phyloP scores from a whole-genome alignment of 2,888 invertebrate genomes.

The Mesoligia furuncula region DNA sequence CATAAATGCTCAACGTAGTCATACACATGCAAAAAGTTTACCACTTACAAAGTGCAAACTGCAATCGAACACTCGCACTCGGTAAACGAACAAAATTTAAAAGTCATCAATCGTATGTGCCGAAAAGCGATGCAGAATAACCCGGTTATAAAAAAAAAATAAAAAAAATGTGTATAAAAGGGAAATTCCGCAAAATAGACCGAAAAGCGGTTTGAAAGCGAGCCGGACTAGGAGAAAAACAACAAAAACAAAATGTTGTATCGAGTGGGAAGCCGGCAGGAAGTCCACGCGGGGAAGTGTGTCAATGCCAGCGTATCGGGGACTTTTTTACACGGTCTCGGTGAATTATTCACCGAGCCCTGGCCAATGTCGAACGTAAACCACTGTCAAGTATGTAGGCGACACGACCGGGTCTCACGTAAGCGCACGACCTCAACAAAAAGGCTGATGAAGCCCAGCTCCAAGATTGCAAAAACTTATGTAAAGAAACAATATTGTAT shows the following conservation, averaged over 20 bases:
- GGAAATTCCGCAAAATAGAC: conserved; percentile 73
- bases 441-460: conserved; percentile 46
- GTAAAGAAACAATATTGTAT: conserved; percentile 26
- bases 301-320: conserved; percentile 86
- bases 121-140: conserved; percentile 69
- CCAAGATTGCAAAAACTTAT: conserved; percentile 54
- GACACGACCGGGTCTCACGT: conserved; percentile 54
- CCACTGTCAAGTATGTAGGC: conserved; percentile 50
- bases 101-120: conserved; percentile 65
- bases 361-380: conserved; percentile 54
- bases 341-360: conserved; percentile 68
- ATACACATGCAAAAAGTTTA: conserved; percentile 51
- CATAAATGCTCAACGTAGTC: conserved; percentile 29
- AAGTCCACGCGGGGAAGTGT: conserved; percentile 81
- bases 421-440: conserved; percentile 59
- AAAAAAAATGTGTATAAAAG: conserved; percentile 67
- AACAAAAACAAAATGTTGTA: conserved; percentile 76
- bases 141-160: conserved; percentile 72
- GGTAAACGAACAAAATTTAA: conserved; percentile 65
- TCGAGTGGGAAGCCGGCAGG: conserved; percentile 76
- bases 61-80: conserved; percentile 58
- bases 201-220: conserved; percentile 76
- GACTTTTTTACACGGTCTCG: conserved; percentile 71
- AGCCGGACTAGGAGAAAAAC: conserved; percentile 73
- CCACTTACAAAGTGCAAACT: conserved; percentile 64